Base-by-base conservation (phyloP, 2,113 vertebrate species). In the Balaenoptera acutorostrata region DNA sequence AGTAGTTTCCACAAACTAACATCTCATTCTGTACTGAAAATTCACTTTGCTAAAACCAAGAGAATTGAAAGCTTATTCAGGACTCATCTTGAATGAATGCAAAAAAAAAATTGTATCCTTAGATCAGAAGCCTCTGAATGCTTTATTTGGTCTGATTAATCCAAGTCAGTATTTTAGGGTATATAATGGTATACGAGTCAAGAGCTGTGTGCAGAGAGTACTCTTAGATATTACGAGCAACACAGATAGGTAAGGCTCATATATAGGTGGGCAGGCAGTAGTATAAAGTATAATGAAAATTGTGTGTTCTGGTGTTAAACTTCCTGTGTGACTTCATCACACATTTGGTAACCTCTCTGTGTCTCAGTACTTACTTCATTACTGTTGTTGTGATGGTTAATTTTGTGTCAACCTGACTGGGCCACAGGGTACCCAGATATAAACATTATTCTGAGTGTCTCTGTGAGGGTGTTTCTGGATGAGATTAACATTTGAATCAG, bases 11-110 rank as follows among this genome's bases (percentile, higher is more conserved):
- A n/a, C 20, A 69, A 96, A 80, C 5, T 90, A 55, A 29, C 23
- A 80, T 75, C 27, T 91, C 44, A 88, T 57, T 84, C 66, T 87
- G 8, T 52, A 49, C 29, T 52, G 74, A 93, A 87, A 94, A 63
- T 78, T 87, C 46, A 92, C 27, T 90, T 83, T n/a, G 18, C 46
- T 92, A 78, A 97, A 93, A 77, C n/a, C 89, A 87, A 69, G 64
- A 85, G 31, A 95, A 66, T 66, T 57, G 33, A 97, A 96, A 86
- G 59, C n/a, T 90, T 96, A 82, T 82, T 64, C 36, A 92, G 90
- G 20, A 90, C 27, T 25, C 21, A 78, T 77, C 85, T 63, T 90
- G 52, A 93, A 71, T 90, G 55, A 80, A 52, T 91, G 33, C 12
- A 10, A 63, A 72, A 55, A 86, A 55, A 44, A 59, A 59, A 59